Evolutionary conservation across 2,113 vertebrate species (phyloP).

Genomic region (Pelmatolapia mariae): DNA sequence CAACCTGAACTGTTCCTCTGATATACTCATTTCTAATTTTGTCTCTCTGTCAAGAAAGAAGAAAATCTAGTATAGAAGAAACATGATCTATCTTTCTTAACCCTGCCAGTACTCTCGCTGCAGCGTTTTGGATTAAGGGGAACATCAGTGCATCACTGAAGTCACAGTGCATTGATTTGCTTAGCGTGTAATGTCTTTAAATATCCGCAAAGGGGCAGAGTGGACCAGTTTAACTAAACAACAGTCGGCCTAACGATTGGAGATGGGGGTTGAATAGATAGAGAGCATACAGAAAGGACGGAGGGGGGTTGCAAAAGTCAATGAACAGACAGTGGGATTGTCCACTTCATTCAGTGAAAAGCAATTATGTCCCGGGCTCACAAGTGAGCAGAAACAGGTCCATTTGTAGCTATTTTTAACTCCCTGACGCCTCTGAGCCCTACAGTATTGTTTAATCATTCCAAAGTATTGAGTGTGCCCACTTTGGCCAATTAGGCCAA

Average conservation of each 20-base stretch:
- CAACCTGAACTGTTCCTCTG: background rate
- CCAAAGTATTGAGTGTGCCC: background rate
- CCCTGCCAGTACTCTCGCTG: background rate
- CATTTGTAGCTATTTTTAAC: background rate
- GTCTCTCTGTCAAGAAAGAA: accelerated
- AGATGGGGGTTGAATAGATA: background rate
- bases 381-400: background rate
- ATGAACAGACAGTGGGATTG: background rate
- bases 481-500: background rate
- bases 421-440: background rate
- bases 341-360: background rate
- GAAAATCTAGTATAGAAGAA: background rate
- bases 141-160: background rate
- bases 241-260: background rate
- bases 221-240: background rate
- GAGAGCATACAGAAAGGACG: background rate
- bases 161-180: background rate
- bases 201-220: conserved; percentile 14
- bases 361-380: background rate
- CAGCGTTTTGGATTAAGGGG: background rate
- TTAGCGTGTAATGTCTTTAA: background rate
- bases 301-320: background rate
- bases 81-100: background rate
- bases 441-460: background rate
- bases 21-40: background rate